Evolutionary conservation across 1,140 invertebrate genomes (phyloP).

Genomic region (Drosophila bifasciata): DNA sequence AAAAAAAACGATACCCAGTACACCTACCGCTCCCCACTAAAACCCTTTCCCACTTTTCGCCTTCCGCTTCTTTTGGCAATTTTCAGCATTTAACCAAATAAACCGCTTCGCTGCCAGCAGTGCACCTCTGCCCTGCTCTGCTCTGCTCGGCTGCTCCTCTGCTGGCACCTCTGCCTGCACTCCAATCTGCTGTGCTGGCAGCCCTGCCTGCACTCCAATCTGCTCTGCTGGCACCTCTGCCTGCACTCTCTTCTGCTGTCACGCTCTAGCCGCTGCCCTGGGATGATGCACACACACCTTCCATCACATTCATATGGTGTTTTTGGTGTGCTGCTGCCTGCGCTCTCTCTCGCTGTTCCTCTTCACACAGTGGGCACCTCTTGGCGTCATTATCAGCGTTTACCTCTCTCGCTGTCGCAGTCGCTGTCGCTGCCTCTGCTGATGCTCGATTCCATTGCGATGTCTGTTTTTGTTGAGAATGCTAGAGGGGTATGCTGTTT

Average conservation of each 20-base stretch:
- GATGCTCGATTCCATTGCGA: slow-evolving; percentile 9
- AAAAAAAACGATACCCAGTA: slow-evolving; percentile 45
- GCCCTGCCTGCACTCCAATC: slow-evolving; percentile 1
- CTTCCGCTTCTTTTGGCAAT: slow-evolving; percentile 69
- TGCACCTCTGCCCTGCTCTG: slow-evolving; percentile 4
- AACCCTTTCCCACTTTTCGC: not conserved
- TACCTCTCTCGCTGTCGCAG: slow-evolving; percentile 18
- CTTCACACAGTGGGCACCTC: slow-evolving; percentile 15
- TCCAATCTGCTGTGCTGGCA: slow-evolving; percentile 6
- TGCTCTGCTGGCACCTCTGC: slow-evolving; percentile 5
- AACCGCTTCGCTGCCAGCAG: slow-evolving; percentile 33
- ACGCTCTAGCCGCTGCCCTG: too few relatives aligned
- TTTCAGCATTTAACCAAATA: slow-evolving; percentile 81
- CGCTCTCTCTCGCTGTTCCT: not conserved
- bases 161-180: not conserved
- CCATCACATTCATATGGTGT: too few relatives aligned
- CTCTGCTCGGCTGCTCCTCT: not conserved
- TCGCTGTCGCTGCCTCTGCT: not conserved
- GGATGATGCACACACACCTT: too few relatives aligned
- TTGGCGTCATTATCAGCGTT: slow-evolving; percentile 66
- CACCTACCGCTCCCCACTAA: slow-evolving; percentile 1
- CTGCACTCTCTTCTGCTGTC: slow-evolving; percentile 1
- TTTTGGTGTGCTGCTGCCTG: too few relatives aligned
- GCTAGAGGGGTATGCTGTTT: too few relatives aligned
- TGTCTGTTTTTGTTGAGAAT: slow-evolving; percentile 14